phyloP scores from a whole-genome alignment of 1,140 invertebrate genomes.

The Thrips palmi region DNA sequence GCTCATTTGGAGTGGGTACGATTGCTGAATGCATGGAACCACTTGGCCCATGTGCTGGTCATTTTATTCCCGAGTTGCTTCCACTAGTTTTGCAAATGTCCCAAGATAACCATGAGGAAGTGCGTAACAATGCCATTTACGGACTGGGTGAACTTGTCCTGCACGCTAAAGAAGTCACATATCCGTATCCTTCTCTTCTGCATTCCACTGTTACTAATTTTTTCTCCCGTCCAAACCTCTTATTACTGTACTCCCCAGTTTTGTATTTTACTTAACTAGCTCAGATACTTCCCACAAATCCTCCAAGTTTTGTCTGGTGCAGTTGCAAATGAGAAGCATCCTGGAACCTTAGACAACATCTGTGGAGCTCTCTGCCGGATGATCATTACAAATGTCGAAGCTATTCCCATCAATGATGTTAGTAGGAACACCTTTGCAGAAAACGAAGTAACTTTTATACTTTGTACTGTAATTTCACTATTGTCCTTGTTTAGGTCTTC shows the following conservation, averaged over 20 bases:
- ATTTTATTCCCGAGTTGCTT: slow-evolving; percentile 38
- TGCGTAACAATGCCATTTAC: slow-evolving; percentile 58
- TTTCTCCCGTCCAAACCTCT: not conserved
- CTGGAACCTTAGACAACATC: slow-evolving; percentile 51
- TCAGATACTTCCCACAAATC: slow-evolving; percentile 39
- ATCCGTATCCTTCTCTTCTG: slow-evolving; percentile 30
- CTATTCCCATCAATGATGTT: slow-evolving; percentile 44
- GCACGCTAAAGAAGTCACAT: slow-evolving; percentile 36
- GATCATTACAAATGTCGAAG: slow-evolving; percentile 39
- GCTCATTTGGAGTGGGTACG: slow-evolving; percentile 48
- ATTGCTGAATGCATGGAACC: slow-evolving; percentile 50
- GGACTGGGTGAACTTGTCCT: slow-evolving; percentile 53
- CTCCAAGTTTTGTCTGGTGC: slow-evolving; percentile 42
- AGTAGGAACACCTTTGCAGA: slow-evolving; percentile 12
- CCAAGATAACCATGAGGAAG: slow-evolving; percentile 42
- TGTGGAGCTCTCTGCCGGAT: slow-evolving; percentile 57
- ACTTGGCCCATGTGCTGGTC: slow-evolving; percentile 30
- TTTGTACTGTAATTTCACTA: slow-evolving; percentile 11
- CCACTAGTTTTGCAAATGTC: slow-evolving; percentile 38
- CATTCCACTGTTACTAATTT: not conserved
- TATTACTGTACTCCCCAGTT: slow-evolving; percentile 9
- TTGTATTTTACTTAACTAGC: slow-evolving; percentile 3
- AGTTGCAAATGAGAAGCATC: slow-evolving; percentile 37
- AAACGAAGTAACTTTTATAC: not conserved
- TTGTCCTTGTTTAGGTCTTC: slow-evolving; percentile 32